Evolutionary conservation across 2,797 vertebrate species (phyloP), one percentile per base, ranked within the genome.

Genomic region (Lithobates sylvaticus): DNA sequence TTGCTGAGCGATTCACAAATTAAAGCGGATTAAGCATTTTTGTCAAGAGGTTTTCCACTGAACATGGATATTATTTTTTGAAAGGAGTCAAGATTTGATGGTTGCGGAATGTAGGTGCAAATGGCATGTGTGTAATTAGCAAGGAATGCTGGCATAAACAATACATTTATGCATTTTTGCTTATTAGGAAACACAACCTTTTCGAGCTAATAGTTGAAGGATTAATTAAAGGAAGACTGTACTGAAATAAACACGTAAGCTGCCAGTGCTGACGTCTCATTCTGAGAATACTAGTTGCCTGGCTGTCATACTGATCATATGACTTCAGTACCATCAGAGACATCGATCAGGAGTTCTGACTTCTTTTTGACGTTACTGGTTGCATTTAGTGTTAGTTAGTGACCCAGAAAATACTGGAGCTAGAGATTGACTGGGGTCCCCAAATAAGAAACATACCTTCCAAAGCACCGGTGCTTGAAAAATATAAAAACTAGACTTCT

Each of bases 1-100:
- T 84, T 93, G 91, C 88, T 93, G 83, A 89, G 81, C 88, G 91
- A 90, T 89, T 88, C 90, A 84, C 90, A 93, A 93, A 90, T 92
- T 93, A 91, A 92, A 76, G 86, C 88, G 89, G 90, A 90, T 90
- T 83, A 91, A 89, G 85, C 86, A 89, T 81, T 89, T 64, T 67
- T 54, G 71, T 71, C 39, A 47, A 39, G 18, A 81, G 64, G 72
- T 5, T 76, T 68, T 81, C 34, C 50, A 39, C 70, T 36, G 27
- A 85, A 50, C 5, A 76, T 44, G 70, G 67, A 61, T 58, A 81
- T 85, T 75, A n/a, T 68, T 50, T 76, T 67, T 61, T 47, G 39
- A 39, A 84, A 83, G 65, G 76, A 77, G 74, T 73, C 58, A 74
- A 58, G 50, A 36, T 81, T 72, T 81, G 34, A 71, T 71, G 34